phyloP scores from a whole-genome alignment of 1,140 invertebrate species.

The Tetramorium alpestre region DNA sequence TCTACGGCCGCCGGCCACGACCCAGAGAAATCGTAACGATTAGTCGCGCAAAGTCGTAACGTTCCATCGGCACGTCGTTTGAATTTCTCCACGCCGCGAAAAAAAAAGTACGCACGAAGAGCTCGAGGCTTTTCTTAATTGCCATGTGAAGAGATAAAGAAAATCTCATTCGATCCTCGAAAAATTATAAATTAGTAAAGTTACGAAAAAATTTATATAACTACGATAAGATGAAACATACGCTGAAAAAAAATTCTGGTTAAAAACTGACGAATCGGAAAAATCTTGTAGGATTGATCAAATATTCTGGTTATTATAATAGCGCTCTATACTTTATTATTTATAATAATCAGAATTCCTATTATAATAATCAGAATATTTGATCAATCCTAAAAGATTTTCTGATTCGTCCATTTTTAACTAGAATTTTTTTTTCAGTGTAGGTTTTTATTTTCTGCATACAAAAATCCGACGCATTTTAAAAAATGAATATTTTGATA shows the following conservation, averaged over 20 bases:
- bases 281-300: too few relatives aligned
- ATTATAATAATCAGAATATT: too few relatives aligned
- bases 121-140: slow-evolving; percentile 39
- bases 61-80: slow-evolving; percentile 41
- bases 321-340: too few relatives aligned
- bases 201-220: background rate
- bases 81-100: slow-evolving; percentile 44
- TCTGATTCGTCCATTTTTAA: too few relatives aligned
- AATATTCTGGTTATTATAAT: too few relatives aligned
- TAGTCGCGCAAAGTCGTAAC: slow-evolving; percentile 50
- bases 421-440: too few relatives aligned
- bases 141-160: background rate
- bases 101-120: slow-evolving; percentile 27
- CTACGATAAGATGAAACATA: background rate
- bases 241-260: too few relatives aligned
- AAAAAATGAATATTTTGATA: background rate
- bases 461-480: background rate
- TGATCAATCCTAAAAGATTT: too few relatives aligned
- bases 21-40: slow-evolving; percentile 47
- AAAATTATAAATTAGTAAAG: background rate
- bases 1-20: slow-evolving; percentile 25
- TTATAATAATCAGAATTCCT: too few relatives aligned
- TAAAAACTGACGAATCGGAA: too few relatives aligned
- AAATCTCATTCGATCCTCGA: background rate
- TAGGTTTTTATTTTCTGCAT: background rate